Conservation (phyloP, 2,797 vertebrate species). For the Lates japonicus region DNA sequence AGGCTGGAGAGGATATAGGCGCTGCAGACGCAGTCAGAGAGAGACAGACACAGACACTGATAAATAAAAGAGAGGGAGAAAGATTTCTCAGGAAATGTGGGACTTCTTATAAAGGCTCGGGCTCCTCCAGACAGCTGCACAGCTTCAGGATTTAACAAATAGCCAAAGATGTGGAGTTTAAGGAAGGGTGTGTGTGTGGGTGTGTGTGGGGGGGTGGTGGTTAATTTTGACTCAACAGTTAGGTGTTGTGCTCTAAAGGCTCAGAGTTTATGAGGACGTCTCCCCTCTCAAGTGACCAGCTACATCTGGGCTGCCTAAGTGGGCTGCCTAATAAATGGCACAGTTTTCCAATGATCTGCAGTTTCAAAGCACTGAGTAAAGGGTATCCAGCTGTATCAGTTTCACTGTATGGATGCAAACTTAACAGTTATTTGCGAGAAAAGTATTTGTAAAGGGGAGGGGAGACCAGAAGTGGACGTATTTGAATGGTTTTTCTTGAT, state of each 20-base stretch:
- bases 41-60: conserved; percentile 57
- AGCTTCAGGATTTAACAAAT: conserved; percentile 60
- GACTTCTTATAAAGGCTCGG: conserved; percentile 49
- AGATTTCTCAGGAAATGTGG: conserved; percentile 56
- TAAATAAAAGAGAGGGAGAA: conserved; percentile 57
- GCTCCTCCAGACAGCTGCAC: conserved; percentile 70
- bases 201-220: conserved; percentile 14
- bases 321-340: conserved; percentile 78
- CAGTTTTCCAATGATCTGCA: conserved; percentile 72
- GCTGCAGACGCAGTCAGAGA: conserved; percentile 62
- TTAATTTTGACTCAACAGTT: conserved; percentile 55
- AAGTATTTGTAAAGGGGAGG: conserved; percentile 29
- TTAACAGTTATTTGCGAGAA: conserved; percentile 40
- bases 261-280: conserved; percentile 77
- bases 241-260: conserved; percentile 67
- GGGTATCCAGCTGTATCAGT: conserved; percentile 70
- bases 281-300: conserved; percentile 79
- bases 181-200: conserved; percentile 38
- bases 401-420: conserved; percentile 64
- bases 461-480: neutral
- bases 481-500: conserved; percentile 55
- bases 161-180: conserved; percentile 56
- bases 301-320: conserved; percentile 80
- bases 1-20: conserved; percentile 73
- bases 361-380: conserved; percentile 74